Evolutionary conservation across 2,797 vertebrate species (phyloP), one percentile per base, ranked within the genome.

Genomic region (Lepus oiostolus): DNA sequence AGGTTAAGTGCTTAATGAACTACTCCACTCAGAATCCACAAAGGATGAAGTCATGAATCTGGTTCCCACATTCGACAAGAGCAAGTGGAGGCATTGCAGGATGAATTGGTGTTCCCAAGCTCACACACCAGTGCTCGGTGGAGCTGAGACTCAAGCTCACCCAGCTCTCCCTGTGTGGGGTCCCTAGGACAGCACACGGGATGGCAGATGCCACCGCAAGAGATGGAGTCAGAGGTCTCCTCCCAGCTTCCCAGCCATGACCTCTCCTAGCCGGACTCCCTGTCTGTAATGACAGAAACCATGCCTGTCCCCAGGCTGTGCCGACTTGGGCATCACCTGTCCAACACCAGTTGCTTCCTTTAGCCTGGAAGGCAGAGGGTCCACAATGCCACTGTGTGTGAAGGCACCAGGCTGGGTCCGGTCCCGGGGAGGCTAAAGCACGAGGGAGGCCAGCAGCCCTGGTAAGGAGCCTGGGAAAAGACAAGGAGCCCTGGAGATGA

Each of bases 351-450:
- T 21, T 58, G 17, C 54, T 21, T 58, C 54, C 54, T 3, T 58
- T 21, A 16, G 54, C 54, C 54, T 58, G 16, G 14, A 16, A 58
- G 54, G 54, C 19, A 58, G 17, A 5, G 54, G 54, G 4, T 58
- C 54, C 19, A 58, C 14, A 17, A 21, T 58, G 54, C 54, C 19
- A 21, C 54, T 47, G 42, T 47, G 42, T 47, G 42, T 47, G 42
- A 47, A 47, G 42, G 42, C 42, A 47, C 42, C 42, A 47, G n/a
- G 62, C 5, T 1, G 30, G 54, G 30, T 19, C 30, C 63, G 54
- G 54, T 54, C 26, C 0, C 1, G 32, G 3, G 91, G 21, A 54
- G 28, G 16, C 4, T 14, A 28, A 7, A 16, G 1, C 0, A 11
- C n/a, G 32, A 58, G 22, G 52, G 68, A 75, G 52, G 47, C 6